phyloP scores from a whole-genome alignment of 2,113 vertebrate species.

The Entelurus aequoreus region DNA sequence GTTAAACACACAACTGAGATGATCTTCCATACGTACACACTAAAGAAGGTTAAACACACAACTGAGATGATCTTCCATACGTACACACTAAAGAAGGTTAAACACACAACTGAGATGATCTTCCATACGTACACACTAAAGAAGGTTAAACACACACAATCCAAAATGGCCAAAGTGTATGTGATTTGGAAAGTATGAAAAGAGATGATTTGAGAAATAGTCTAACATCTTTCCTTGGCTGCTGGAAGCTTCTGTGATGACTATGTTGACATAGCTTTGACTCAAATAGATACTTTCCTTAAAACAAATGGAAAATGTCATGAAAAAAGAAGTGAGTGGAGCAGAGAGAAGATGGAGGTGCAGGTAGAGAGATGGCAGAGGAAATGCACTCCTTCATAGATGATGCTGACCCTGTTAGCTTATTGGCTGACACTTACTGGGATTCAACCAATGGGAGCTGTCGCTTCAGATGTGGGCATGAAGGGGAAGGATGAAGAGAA shows the following conservation, averaged over 20 bases:
- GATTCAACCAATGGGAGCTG: constrained; percentile 55
- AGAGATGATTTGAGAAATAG: constrained; percentile 37
- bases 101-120: no score
- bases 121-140: neutral
- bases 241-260: constrained; percentile 19
- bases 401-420: constrained; percentile 64
- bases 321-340: constrained; percentile 24
- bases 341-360: constrained; percentile 8
- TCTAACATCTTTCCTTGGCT: constrained; percentile 48
- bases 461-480: constrained; percentile 49
- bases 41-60: no score
- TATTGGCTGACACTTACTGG: constrained; percentile 52
- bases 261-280: constrained; percentile 34
- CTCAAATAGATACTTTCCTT: constrained; percentile 23
- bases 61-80: no score
- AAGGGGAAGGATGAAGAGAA: constrained; percentile 25
- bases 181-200: constrained; percentile 37
- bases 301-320: neutral
- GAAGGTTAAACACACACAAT: neutral
- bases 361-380: constrained; percentile 28
- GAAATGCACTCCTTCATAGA: constrained; percentile 58
- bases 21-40: no score
- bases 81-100: no score
- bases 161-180: neutral
- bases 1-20: no score